Percentiles rank a stretch among this genome's conserved stretches.
phyloP scores from a whole-genome alignment of 1,140 invertebrate genomes.

The Parasteatoda tepidariorum region DNA sequence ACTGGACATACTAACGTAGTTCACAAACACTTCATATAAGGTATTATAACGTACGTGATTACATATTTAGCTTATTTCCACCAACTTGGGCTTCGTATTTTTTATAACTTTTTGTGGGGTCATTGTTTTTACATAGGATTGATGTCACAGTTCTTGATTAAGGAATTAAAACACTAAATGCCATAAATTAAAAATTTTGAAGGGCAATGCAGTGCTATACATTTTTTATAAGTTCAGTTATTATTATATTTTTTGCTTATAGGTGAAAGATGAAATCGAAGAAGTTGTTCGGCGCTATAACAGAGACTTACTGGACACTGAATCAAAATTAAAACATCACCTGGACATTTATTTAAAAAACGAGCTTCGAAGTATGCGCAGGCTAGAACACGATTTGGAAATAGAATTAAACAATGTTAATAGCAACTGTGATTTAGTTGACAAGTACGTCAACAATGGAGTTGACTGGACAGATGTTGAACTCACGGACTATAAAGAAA shows the following conservation, averaged over 20 bases:
- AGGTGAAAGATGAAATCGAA: constrained; percentile 61
- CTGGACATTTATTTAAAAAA: constrained; percentile 86
- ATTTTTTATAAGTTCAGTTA: too few species aligned
- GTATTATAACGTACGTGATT: too few species aligned
- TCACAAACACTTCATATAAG: too few species aligned
- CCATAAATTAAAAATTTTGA: too few species aligned
- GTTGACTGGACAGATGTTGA: constrained; percentile 72
- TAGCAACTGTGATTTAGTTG: constrained; percentile 94
- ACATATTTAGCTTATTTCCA: too few species aligned
- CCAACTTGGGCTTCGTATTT: too few species aligned
- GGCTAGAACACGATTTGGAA: constrained; percentile 90
- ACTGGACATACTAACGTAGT: too few species aligned
- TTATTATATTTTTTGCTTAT: not conserved
- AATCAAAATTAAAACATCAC: constrained; percentile 83
- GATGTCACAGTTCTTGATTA: too few species aligned
- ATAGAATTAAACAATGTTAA: constrained; percentile 91
- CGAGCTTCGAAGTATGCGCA: constrained; percentile 83
- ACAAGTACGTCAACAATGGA: constrained; percentile 88
- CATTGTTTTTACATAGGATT: too few species aligned
- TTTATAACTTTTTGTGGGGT: too few species aligned
- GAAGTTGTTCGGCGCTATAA: constrained; percentile 57
- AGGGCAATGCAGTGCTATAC: too few species aligned
- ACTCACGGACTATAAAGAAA: constrained; percentile 87
- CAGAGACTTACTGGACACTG: constrained; percentile 73
- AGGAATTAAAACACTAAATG: too few species aligned